Evolutionary conservation across 2,797 vertebrate genomes (phyloP).

Genomic region (Dermochelys coriacea): DNA sequence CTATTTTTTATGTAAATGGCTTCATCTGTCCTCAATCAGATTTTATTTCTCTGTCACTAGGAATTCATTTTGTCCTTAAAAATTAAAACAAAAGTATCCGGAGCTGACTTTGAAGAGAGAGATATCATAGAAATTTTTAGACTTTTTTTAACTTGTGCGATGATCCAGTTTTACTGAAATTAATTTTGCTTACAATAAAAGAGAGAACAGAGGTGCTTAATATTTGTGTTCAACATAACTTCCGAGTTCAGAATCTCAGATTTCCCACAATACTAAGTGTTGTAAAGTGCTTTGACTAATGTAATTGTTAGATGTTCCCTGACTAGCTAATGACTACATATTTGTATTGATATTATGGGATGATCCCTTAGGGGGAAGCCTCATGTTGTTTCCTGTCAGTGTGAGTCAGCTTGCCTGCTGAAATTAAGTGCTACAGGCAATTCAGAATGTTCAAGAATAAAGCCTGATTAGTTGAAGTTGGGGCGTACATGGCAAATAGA

Average conservation of each 20-base stretch:
- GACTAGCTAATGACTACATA: conserved; percentile 68
- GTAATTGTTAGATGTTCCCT: conserved; percentile 67
- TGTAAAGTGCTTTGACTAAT: conserved; percentile 71
- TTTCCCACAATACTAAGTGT: conserved; percentile 48
- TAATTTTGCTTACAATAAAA: conserved; percentile 12
- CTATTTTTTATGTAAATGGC: conserved; percentile 34
- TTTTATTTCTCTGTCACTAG: conserved; percentile 9
- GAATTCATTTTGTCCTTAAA: background rate
- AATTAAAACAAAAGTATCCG: rapidly evolving
- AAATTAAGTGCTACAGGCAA: conserved; percentile 66
- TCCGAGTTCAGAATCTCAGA: conserved; percentile 11
- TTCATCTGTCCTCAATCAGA: background rate
- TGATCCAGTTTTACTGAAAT: background rate
- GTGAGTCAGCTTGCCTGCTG: conserved; percentile 60
- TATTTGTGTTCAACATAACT: background rate
- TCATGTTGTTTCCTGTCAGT: conserved; percentile 61
- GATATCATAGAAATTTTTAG: background rate
- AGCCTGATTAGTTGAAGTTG: conserved; percentile 52
- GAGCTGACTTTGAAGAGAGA: background rate
- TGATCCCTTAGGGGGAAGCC: conserved; percentile 58
- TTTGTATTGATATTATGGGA: conserved; percentile 59
- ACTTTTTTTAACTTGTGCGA: background rate
- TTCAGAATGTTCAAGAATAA: conserved; percentile 65
- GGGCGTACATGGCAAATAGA: conserved; percentile 61
- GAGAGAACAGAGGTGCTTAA: background rate